Evolutionary conservation across 2,113 vertebrate genomes (phyloP), one percentile per base, ranked within the genome.

Genomic region (Merops nubicus): DNA sequence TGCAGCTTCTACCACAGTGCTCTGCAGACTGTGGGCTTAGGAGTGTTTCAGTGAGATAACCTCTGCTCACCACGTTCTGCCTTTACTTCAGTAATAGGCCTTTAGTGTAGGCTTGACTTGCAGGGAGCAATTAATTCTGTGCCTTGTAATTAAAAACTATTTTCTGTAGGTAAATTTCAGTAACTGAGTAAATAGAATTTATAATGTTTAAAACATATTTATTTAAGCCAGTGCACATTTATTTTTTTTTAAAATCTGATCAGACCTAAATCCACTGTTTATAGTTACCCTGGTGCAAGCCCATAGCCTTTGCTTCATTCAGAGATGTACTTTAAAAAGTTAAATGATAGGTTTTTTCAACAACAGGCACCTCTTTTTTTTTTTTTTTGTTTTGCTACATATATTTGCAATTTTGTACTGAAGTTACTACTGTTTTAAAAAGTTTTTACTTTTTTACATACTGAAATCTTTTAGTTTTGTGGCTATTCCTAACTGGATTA

Each of bases 381-480:
- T 74, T 80, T 62, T 60, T 76, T 68, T 14, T 45, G 40, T 88
- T 90, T 75, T 8, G 2, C 82, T 90, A 92, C 54, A 9, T 88
- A 6, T 83, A 79, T 72, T 94, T 93, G 86, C 94, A 76, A 36
- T 91, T 96, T 96, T 94, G 62, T 96, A 94, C 77, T 91, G 93
- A 93, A 95, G 84, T 77, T 93, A 95, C 91, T 96, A 92, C 94
- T 97, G 89, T 89, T 96, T 95, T 72, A 3, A 70, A 48, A 97
- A 81, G 31, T 70, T 91, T 94, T 91, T 72, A 78, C 60, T 91
- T 89, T 92, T 97, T 92, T 88, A 91, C 29, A 9, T 96, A 45
- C 43, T 87, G 93, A 92, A 70, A 81, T 76, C 34, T 84, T 90
- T 48, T 67, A 60, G 20, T 81, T 91, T 68, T 79, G 54, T 93